Evolutionary conservation across 2,113 vertebrate genomes (phyloP), one percentile per base, ranked within the genome.

Genomic region (Myotis yumanensis): DNA sequence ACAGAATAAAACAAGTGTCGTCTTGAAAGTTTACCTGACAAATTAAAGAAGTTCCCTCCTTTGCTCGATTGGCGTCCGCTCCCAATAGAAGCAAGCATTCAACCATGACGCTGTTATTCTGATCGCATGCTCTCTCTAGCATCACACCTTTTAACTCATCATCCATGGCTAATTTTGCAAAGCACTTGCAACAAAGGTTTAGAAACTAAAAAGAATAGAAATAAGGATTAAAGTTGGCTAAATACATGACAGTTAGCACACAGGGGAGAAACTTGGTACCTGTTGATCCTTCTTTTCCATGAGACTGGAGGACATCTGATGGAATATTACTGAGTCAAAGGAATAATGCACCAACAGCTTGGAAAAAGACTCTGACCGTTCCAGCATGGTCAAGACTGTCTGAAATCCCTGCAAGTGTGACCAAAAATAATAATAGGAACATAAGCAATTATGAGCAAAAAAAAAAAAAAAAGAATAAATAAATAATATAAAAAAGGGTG

Each of bases 11-110:
- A 68, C 4, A 40, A 77, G 12, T 11, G 8, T 83, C 54, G 35
- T 30, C 68, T 43, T 72, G 82, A 32, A 10, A 71, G 93, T 90
- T 96, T 97, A 99, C 99, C 99, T 99, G 99, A 97, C 98, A 99
- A 94, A 99, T 99, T 86, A 99, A 98, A 83, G 99, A 99, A 8
- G 99, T 98, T 0, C 96, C 96, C 66, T 99, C 99, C 68, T 98
- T 98, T 95, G 99, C 98, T 97, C 97, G 98, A 97, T 99, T 99
- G 97, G 99, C 88, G 54, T 99, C 99, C 3, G 99, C 99, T 57
- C 99, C 99, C 95, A 99, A 95, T 0, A 99, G 97, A 59, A 99
- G 98, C 66, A 99, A 98, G 95, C 99, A 99, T 96, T 99, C 99
- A 6, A 98, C 99, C 98, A 99, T 98, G 68, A 97, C 64, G 7